Evolutionary conservation across 2,888 invertebrate species (phyloP), one percentile per base, ranked within the genome.

Genomic region (Apotomis turbidana): DNA sequence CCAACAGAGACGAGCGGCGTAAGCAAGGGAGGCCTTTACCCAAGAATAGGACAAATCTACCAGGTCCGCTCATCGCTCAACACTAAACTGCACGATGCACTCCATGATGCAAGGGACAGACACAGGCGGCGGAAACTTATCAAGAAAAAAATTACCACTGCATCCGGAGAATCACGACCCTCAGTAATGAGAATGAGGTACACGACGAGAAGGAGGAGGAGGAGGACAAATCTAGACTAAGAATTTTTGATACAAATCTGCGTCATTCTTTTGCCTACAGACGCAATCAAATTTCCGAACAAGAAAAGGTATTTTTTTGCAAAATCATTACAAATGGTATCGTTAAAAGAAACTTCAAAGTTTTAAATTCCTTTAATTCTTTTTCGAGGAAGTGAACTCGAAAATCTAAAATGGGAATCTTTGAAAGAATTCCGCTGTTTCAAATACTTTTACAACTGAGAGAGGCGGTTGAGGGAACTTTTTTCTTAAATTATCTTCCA

Each of bases 341-440:
- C 54, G 46, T 44, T 66, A 54, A 44, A 55, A 46, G 6, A 6
- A 55, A n/a, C 46, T 36, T 57, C n/a, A 44, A 57, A 66, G 9
- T 66, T 66, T 66, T 66, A 57, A 57, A 66, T 55, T 46, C 44
- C 55, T 57, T 46, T 5, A 57, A 55, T 46, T 46, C 44, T 66
- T 66, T 55, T 66, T 66, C 57, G 27, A 66, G 64, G 41, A 44
- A 44, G 55, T 66, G 66, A 66, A 66, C 55, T 66, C 46, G 55
- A 66, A 66, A 66, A 57, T 66, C 66, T 64, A 10, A 66, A 66
- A 66, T 66, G 55, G 46, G 55, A 66, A 66, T 66, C 55, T 66
- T 66, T 12, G 36, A 46, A 66, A 66, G 66, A 66, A 66, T 66
- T 64, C n/a, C 36, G 27, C 8, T 36, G 66, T 57, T 66, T 57